These are phyloP conservation scores for Noturus placidus DNA, from an alignment of 2,113 vertebrate genomes.

Conservation along the genomic window DNA sequence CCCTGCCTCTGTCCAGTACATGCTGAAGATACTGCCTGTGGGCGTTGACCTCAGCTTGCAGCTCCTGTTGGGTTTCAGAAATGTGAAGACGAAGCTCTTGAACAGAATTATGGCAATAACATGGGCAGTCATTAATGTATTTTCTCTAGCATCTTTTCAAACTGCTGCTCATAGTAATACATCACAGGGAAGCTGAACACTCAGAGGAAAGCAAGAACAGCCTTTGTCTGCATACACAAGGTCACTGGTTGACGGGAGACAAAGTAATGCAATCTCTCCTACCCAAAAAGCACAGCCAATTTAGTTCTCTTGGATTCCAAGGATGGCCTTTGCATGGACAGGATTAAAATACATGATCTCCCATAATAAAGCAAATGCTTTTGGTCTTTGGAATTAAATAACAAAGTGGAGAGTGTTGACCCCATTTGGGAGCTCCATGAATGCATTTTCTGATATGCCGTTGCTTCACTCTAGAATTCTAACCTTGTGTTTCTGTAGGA, in stretches of 20 bases:
- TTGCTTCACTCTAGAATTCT: conserved; percentile 6
- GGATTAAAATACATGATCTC: not conserved
- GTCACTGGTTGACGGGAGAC: not conserved
- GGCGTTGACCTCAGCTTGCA: conserved; percentile 77
- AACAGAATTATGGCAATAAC: not conserved
- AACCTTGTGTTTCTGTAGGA: conserved; percentile 83
- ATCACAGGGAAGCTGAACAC: not conserved
- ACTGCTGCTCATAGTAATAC: not conserved
- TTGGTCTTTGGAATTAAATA: not conserved
- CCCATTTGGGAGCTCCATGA: not conserved
- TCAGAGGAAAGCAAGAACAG: not conserved
- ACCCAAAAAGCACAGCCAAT: not conserved
- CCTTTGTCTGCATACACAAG: not conserved
- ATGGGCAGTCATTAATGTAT: not conserved
- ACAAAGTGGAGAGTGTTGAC: not conserved
- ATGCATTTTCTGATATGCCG: not conserved
- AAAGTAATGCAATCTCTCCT: not conserved
- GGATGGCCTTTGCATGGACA: not conserved
- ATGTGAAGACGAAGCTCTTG: not conserved
- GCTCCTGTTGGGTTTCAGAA: conserved; percentile 66
- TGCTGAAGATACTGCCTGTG: conserved; percentile 74
- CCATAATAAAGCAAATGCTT: not conserved
- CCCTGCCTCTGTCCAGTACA: conserved; percentile 75
- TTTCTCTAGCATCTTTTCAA: not conserved
- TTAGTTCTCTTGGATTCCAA: not conserved